Base-by-base conservation (phyloP, 2,888 invertebrate genomes). In the Acleris laterana region DNA sequence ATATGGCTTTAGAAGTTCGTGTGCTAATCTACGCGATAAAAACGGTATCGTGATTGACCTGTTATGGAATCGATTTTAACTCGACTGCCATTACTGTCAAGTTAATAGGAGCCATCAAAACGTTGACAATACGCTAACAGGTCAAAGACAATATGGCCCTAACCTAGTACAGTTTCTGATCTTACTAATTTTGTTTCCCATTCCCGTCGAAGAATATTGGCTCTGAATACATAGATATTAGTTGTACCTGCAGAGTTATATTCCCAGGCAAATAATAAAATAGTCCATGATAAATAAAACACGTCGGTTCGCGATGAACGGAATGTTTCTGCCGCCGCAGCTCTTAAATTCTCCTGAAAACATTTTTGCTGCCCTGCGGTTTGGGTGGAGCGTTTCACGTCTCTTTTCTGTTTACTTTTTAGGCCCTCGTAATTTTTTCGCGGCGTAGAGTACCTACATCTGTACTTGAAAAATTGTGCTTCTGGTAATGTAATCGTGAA, bases 281-380 rank as follows among this genome's bases (percentile, higher is more conserved):
- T 79, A 80, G 74, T 76, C 76, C 74, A 77, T 79, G 72, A 78
- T 80, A 80, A 79, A 78, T 79, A 81, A 77, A 79, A 76, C 69
- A 72, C 68, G 68, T 49, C 57, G 77, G 55, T n/a, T 55, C 44
- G 65, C 85, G 85, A 86, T 84, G 78, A 81, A 75, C 75, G 77
- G 69, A 78, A 79, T 81, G 85, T 87, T 87, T 84, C 77, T 74
- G 77, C 77, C 75, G 71, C 72, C 75, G 44, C 55, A 56, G 74
- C 79, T 83, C 79, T 85, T 81, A 82, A 84, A 83, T 81, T 81
- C 80, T 76, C 81, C 79, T 82, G 77, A 79, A 87, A 85, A 86
- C 83, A 84, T 88, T 87, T 87, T 87, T 75, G 82, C 79, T 79
- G 80, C 73, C 77, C 79, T 82, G 86, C 75, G 84, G 85, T 84